Base-by-base conservation (phyloP, 2,113 vertebrate genomes). In the Centropus unirufus region DNA sequence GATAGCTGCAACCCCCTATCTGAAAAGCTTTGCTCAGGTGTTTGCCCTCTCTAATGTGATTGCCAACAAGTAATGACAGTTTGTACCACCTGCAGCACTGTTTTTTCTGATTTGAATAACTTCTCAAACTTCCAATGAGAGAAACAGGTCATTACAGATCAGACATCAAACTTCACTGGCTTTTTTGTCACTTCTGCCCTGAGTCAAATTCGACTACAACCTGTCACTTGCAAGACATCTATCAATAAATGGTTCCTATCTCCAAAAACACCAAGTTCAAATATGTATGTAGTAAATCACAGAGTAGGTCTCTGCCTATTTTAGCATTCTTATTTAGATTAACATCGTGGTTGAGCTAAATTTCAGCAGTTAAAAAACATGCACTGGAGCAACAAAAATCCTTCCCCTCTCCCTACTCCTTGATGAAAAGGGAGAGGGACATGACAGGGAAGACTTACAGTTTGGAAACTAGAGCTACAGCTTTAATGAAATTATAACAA, bases 41-140 rank as follows among this genome's bases (percentile, higher is more conserved):
- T 85, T 90, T 89, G 94, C 88, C 93, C 90, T 86, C 85, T 85
- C 72, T 96, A 83, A 93, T 68, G 83, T 78, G 92, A 93, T 39
- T 68, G 79, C 76, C 92, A 96, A 95, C 85, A 83, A 75, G 75
- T 64, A 90, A 32, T 96, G 96, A 96, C 95, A 97, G 94, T 89
- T 93, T 76, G 88, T 93, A 95, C 94, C 92, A 95, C 92, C 95
- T 96, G 93, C 68, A 84, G 76, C 4, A 9, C 72, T 72, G 79
- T 2, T 26, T 90, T 88, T 61, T 46, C 90, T 75, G 61, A 90
- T 94, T 62, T 95, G 72, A 93, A 49, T 83, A 90, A 92, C 73
- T 95, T 87, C 62, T 89, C 80, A 78, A 64, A 49, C 64, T 90
- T 81, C 22, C 90, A 90, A 4, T 26, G 69, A 96, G 83, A 94